Evolutionary conservation across 2,113 vertebrate genomes (phyloP).

Genomic region (Calonectris borealis): DNA sequence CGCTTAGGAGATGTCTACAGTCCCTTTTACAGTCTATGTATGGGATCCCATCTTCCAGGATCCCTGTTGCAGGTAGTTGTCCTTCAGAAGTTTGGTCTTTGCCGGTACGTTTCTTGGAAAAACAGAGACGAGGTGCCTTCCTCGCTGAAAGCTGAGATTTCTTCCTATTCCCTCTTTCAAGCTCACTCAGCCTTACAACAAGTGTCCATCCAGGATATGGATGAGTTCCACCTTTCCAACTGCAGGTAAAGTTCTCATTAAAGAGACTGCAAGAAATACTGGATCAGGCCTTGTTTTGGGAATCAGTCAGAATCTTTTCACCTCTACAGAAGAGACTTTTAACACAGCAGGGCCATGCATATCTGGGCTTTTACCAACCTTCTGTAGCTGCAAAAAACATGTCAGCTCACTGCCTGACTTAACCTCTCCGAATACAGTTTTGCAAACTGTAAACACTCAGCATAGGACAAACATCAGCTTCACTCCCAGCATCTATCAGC

Average conservation of each 20-base stretch:
- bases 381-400: neutral
- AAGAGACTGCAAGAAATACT: neutral
- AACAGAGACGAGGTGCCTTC: neutral
- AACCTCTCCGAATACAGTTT: neutral
- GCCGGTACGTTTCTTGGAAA: neutral
- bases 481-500: neutral
- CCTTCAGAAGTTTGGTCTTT: neutral
- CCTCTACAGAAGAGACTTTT: too few species aligned
- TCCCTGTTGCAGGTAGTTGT: neutral
- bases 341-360: neutral
- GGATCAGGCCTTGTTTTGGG: neutral
- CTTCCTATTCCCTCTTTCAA: neutral
- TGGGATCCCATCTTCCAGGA: neutral
- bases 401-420: neutral
- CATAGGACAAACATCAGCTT: neutral
- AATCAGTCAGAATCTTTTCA: neutral
- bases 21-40: neutral
- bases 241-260: neutral
- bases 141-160: neutral
- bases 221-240: neutral
- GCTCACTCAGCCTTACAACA: neutral
- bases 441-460: neutral
- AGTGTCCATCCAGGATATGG: accelerated
- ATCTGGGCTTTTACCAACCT: neutral
- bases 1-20: neutral